Evolutionary conservation across 1,140 invertebrate genomes (phyloP), one percentile per base, ranked within the genome.

Genomic region (Phthorimaea operculella): DNA sequence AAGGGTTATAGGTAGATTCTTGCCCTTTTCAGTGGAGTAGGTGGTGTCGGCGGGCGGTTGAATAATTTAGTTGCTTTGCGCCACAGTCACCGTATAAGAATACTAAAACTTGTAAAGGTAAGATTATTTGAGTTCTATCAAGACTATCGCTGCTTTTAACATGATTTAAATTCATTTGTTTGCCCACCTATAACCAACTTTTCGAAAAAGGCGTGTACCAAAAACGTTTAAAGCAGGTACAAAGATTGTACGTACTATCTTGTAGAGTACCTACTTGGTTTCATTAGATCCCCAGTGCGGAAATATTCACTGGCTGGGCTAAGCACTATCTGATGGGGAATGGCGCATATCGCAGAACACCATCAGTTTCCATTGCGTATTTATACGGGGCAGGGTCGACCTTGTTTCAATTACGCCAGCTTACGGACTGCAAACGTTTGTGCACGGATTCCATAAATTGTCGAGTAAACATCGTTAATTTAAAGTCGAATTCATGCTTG

Each of bases 21-120:
- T 71, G 70, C 64, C 66, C 66, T 68, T 74, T 74, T 71, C 67
- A 71, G 63, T 66, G 66, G 58, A 58, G 60, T 68, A 63, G 66
- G 63, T 54, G 61, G 54, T 69, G 68, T 59, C 67, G 62, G 59
- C 57, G 54, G 55, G 52, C 42, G 58, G 47, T 39, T 76, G 74
- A 74, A 76, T 79, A 70, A 79, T 79, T 79, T 66, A 79, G 60
- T 51, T 61, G 11, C 56, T 28, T 28, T 28, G 54, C 63, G 61
- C 58, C 55, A 57, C 42, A 18, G 44, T 36, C 52, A 57, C 55
- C 50, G 21, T 21, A n/a, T n/a, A n/a, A n/a, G 53, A 48, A 59
- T 66, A 6, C 21, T 4, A 28, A 6, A 28, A 28, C 21, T 28
- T 28, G 2, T 28, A 28, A 2, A 28, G 21, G 21, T 28, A 28